These are phyloP conservation scores for Xenentodon cancila DNA, from an alignment of 2,797 vertebrate species.

Conservation along the genomic window DNA sequence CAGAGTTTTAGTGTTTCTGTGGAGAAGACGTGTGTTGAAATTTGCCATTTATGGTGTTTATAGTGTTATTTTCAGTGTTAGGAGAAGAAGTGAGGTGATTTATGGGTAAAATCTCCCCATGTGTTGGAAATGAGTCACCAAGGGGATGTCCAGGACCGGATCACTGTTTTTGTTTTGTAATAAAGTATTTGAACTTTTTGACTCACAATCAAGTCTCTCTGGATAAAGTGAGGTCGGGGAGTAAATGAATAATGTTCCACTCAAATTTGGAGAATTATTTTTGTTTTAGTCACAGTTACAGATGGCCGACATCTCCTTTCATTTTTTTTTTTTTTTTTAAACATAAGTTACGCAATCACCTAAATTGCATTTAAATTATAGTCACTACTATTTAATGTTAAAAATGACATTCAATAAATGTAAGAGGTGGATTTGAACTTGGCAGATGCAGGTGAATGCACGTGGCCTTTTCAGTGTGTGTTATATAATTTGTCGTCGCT, in stretches of 20 bases:
- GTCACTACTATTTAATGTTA: too few species aligned
- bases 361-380: too few species aligned
- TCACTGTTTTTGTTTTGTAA: conserved; percentile 55
- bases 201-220: conserved; percentile 1
- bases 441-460: too few species aligned
- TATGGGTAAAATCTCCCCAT: neutral
- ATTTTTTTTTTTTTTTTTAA: too few species aligned
- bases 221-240: neutral
- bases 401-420: too few species aligned
- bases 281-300: too few species aligned
- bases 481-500: conserved; percentile 27
- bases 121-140: conserved; percentile 22
- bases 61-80: conserved; percentile 11
- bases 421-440: neutral
- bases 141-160: conserved; percentile 35
- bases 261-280: neutral
- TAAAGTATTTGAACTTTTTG: conserved; percentile 54
- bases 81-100: conserved; percentile 11
- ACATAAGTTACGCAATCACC: too few species aligned
- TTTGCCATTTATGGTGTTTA: conserved; percentile 32
- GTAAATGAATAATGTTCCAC: neutral
- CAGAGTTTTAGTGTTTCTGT: conserved; percentile 23
- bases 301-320: too few species aligned
- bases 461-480: neutral
- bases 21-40: neutral